A percentile compares a stretch with the other conserved stretches of the same genome.
Conservation (phyloP, 2,113 vertebrate genomes). For the Platysteira castanea region DNA sequence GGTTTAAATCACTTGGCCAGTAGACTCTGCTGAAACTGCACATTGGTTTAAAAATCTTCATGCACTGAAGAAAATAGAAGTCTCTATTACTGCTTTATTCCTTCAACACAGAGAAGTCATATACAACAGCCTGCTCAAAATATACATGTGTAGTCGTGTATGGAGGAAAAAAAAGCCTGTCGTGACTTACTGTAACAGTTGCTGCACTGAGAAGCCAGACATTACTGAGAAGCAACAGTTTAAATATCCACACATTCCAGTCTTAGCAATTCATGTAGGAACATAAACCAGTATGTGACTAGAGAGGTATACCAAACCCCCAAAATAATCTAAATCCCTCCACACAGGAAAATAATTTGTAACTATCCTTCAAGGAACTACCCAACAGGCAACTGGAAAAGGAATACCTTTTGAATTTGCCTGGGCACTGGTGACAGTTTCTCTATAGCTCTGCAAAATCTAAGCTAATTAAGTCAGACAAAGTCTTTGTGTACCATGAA, state of each 20-base stretch:
- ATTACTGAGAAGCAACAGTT: neutral
- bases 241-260: neutral
- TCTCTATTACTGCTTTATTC: neutral
- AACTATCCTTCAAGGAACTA: neutral
- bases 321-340: neutral
- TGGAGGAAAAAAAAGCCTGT: neutral
- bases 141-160: neutral
- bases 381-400: neutral
- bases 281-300: neutral
- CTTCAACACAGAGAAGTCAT: neutral
- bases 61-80: neutral
- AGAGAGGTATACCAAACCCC: neutral
- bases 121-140: neutral
- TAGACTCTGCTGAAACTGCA: neutral
- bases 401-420: neutral
- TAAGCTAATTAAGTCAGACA: neutral
- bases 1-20: neutral
- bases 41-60: neutral
- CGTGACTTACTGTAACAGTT: neutral
- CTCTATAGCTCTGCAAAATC: neutral
- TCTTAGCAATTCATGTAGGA: neutral
- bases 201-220: neutral
- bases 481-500: neutral
- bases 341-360: neutral
- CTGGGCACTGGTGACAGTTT: neutral